phyloP scores from a whole-genome alignment of 1,140 invertebrate species.

The Antheraea mylitta region DNA sequence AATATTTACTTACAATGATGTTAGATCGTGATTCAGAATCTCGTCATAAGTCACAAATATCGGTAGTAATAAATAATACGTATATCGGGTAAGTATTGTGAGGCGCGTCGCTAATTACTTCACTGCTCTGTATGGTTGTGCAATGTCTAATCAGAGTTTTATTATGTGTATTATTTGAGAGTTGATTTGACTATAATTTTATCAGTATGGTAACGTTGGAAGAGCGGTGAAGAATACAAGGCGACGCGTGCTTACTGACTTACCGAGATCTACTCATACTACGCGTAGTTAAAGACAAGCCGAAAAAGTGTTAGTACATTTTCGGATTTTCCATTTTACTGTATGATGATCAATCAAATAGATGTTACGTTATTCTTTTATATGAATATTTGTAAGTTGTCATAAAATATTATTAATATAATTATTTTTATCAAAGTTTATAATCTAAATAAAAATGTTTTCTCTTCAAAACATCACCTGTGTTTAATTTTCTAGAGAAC shows the following conservation, averaged over 20 bases:
- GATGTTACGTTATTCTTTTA: constrained; percentile 78
- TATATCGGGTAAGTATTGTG: constrained; percentile 58
- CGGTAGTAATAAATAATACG: constrained; percentile 74
- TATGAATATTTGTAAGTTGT: constrained; percentile 78
- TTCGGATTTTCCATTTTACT: constrained; percentile 69
- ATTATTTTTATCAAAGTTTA: constrained; percentile 80
- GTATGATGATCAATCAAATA: constrained; percentile 72
- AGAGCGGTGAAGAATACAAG: constrained; percentile 23
- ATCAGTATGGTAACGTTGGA: constrained; percentile 11
- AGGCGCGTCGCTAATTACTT: constrained; percentile 38
- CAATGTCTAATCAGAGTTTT: constrained; percentile 55
- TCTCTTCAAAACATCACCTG: constrained; percentile 67
- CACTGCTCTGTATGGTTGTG: constrained; percentile 40
- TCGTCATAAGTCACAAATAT: constrained; percentile 78
- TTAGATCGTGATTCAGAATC: constrained; percentile 78
- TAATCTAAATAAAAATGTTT: constrained; percentile 79
- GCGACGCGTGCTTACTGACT: constrained; percentile 32
- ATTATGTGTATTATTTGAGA: constrained; percentile 31
- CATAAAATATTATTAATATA: constrained; percentile 79
- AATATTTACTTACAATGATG: constrained; percentile 76
- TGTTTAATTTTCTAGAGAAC: neutral
- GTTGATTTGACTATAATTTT: constrained; percentile 14
- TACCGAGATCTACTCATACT: constrained; percentile 64
- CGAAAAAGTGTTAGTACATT: constrained; percentile 73
- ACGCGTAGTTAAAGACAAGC: constrained; percentile 59